These are phyloP conservation scores for Thereva unica DNA, from an alignment of 2,888 invertebrate species.

Conservation along the genomic window DNA sequence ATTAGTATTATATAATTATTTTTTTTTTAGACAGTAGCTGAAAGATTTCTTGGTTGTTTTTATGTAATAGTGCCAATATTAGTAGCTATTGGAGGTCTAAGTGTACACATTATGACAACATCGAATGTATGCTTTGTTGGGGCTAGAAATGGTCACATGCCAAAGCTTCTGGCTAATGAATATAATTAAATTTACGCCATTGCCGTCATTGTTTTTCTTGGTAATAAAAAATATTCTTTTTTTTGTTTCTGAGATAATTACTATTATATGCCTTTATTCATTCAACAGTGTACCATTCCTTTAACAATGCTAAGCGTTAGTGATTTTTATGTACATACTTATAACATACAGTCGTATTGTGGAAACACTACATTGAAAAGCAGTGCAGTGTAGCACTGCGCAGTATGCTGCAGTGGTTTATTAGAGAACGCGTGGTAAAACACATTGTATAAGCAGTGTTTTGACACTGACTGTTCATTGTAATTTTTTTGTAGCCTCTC, in stretches of 20 bases:
- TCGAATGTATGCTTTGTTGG: constrained; percentile 90
- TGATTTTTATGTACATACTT: constrained; percentile 80
- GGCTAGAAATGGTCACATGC: constrained; percentile 88
- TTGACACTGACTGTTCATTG: too few species aligned
- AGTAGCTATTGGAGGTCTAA: constrained; percentile 90
- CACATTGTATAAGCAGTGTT: too few species aligned
- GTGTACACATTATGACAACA: constrained; percentile 94
- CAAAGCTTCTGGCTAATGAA: constrained; percentile 76
- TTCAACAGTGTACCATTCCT: constrained; percentile 77
- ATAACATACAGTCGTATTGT: constrained; percentile 92
- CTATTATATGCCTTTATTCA: constrained; percentile 4
- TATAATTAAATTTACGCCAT: constrained; percentile 73
- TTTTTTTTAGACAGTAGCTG: constrained; percentile 76
- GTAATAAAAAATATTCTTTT: constrained; percentile 60
- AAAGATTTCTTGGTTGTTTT: constrained; percentile 70
- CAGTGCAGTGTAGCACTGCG: too few species aligned
- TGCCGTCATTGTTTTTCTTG: constrained; percentile 80
- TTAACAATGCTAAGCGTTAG: constrained; percentile 82
- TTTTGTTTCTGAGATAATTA: not conserved
- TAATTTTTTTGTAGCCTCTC: too few species aligned
- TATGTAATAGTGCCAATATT: constrained; percentile 86
- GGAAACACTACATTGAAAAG: too few species aligned
- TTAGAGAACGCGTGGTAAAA: too few species aligned
- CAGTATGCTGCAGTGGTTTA: too few species aligned
- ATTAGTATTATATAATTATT: constrained; percentile 8